Evolutionary conservation across 2,888 invertebrate species (phyloP), one percentile per base, ranked within the genome.

Genomic region (Imbricaverruca yamaguchii): DNA sequence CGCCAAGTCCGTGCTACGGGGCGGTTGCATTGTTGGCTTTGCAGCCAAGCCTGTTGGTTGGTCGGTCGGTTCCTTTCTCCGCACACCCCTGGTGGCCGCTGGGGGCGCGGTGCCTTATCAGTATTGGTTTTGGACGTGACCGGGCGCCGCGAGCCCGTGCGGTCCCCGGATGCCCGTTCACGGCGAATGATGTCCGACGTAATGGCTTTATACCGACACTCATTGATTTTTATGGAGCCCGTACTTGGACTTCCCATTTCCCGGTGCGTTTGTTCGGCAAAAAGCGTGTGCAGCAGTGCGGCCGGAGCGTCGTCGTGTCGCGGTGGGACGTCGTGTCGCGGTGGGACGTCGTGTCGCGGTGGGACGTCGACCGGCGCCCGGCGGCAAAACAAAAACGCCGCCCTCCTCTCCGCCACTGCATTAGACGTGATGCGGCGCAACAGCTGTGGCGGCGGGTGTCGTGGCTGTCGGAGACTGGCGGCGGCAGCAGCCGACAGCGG

Each of bases 221-320:
- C 79, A 79, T 79, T 79, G 79, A 79, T 79, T 79, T 79, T 79
- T 79, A 79, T 79, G 57, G 79, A 79, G 79, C 23, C 57, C 57
- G 57, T 74, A 21, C 74, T 53, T 21, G 74, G 69, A 25, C 69
- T 25, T 69, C 39, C 69, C 13, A 39, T 25, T 69, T 69, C 69
- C 39, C 15, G 18, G 59, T 59, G 74, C 55, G 74, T 74, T 11
- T 74, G 11, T 53, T n/a, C 15, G 13, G 53, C 69, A 69, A 69
- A 69, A 69, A 69, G 18, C 59, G 53, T 23, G 12, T 21, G 53
- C 53, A 11, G 69, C 13, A 1, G 69, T n/a, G 53, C 67, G 67
- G 67, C 69, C 39, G 69, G 8, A 53, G 69, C 8, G 69, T 69
- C 13, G 69, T 11, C 57, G 10, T 57, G 57, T 57, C 57, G 12